Evolutionary conservation across 2,888 invertebrate genomes (phyloP), one percentile per base, ranked within the genome.

Genomic region (Clepsis dumicolana): DNA sequence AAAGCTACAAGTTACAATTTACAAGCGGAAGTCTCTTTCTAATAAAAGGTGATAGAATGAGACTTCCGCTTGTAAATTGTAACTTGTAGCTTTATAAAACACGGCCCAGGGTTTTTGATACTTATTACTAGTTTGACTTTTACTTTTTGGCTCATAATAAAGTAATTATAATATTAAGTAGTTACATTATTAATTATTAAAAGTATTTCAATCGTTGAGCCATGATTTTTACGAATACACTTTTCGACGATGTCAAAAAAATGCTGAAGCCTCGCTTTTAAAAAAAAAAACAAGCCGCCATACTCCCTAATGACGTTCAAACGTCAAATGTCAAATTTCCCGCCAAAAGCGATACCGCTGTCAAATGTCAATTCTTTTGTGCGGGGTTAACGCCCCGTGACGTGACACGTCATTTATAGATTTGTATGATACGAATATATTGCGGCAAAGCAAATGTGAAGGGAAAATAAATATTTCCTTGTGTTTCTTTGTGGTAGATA

Each of bases 281-380:
- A 41, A 16, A n/a, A 16, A 41, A 53, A 29, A 53, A 29, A 3
- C 25, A 53, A 25, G n/a, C 12, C 7, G n/a, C 74, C 72, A 74
- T 75, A 65, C 73, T 71, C 61, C 71, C 65, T 82, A 84, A 80
- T 80, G 82, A 80, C 77, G 80, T 83, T 80, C 71, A 68, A 61
- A 72, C 74, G 75, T 83, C 82, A 82, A 77, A 78, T 77, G 87
- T 84, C 87, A 82, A 74, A 81, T 82, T 81, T 79, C 72, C 76
- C 80, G 79, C 81, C 78, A 68, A 74, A 77, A 73, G 73, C 67
- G 75, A 80, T 76, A 75, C 48, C 64, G 59, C 60, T 63, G 41
- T 64, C n/a, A 52, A 64, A 59, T 65, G 65, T 59, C 57, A 59
- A 44, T n/a, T 54, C 25, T 10, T 27, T 24, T 21, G 38, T 44